Evolutionary conservation across 2,797 vertebrate genomes (phyloP), one percentile per base, ranked within the genome.

Genomic region (Gambelia wislizenii): DNA sequence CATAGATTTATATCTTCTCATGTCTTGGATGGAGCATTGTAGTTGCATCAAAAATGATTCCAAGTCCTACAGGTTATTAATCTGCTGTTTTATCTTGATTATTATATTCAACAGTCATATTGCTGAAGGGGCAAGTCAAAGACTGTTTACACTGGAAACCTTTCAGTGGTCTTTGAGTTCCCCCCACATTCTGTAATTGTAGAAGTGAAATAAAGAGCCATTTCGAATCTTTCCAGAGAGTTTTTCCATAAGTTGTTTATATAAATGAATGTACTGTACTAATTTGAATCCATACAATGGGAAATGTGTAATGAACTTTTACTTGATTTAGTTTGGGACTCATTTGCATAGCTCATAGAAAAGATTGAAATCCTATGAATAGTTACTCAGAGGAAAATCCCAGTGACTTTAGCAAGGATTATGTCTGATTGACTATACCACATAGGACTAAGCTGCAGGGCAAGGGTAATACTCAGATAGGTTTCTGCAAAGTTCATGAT

Each of bases 1-100:
- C 0, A 88, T 89, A 92, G 16, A 83, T n/a, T 72, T 0, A 76
- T 86, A 52, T 70, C 87, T 0, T 44, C 90, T 82, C 18, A 92
- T 88, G 13, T 1, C 88, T 80, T 54, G 76, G 36, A 90, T 54
- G 59, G 22, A 42, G 42, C 30, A 81, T 22, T 80, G 42, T 27
- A 44, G 7, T 77, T 83, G 30, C n/a, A 52, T 1, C 27, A 30
- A 52, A 83, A 67, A 42, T 64, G 4, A 2, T 77, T 88, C 56
- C 87, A 83, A 52, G 13, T 22, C 80, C n/a, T 84, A 39, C 27
- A 76, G 72, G 44, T 76, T 54, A 44, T 77, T 84, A 83, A 77
- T 88, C 27, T 64, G 8, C 27, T 64, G 47, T 52, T 47, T 39
- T 44, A 83, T 88, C 70, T 83, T 64, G 56, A 83, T 76, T 76